A percentile compares a stretch with the other conserved stretches of the same genome.
Evolutionary conservation across 2,113 vertebrate genomes (phyloP).

Genomic region (Gulo gulo): DNA sequence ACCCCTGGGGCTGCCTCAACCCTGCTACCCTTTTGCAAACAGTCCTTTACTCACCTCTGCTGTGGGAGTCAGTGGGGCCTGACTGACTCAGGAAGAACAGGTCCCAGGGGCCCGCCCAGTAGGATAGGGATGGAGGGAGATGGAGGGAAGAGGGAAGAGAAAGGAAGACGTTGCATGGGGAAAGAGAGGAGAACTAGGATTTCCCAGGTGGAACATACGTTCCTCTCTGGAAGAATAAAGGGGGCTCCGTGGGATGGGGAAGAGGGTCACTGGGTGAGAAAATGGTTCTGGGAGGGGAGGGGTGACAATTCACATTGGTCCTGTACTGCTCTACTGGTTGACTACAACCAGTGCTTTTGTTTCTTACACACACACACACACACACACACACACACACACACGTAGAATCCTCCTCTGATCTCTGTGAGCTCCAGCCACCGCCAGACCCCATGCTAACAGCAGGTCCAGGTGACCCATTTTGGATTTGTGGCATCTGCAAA

Average conservation of each 20-base stretch:
- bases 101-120: not conserved
- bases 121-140: not conserved
- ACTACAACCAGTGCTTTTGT: not conserved
- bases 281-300: not conserved
- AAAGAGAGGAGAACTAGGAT: not conserved
- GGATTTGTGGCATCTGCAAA: not conserved
- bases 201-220: not conserved
- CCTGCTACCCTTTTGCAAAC: not conserved
- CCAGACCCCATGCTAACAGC: not conserved
- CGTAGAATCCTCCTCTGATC: not conserved
- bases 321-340: not conserved
- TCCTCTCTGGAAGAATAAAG: not conserved
- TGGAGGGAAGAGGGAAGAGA: too few species aligned
- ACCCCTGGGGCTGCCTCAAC: not conserved
- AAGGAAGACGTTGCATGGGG: not conserved
- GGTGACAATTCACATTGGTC: not conserved
- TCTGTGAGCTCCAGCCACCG: not conserved
- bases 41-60: not conserved
- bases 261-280: not conserved
- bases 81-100: not conserved
- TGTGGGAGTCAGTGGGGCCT: not conserved
- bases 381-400: not conserved
- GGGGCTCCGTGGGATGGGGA: not conserved
- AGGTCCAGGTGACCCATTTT: not conserved
- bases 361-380: not conserved